phyloP scores from a whole-genome alignment of 2,888 invertebrate genomes.

The Agrochola circellaris region DNA sequence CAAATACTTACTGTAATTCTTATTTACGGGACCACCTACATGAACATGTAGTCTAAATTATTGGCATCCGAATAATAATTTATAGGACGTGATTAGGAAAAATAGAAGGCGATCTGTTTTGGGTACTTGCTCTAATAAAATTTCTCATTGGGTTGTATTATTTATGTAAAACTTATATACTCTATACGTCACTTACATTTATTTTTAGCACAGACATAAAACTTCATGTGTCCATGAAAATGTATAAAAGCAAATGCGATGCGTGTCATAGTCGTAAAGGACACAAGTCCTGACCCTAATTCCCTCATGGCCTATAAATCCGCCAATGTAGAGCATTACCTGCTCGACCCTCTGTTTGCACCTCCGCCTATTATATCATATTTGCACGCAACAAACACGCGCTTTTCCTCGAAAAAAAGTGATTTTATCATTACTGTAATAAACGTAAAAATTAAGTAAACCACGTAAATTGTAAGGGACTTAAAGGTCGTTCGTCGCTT shows the following conservation, averaged over 20 bases:
- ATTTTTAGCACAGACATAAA: constrained; percentile 37
- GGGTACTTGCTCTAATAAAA: not conserved
- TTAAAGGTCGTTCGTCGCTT: constrained; percentile 43
- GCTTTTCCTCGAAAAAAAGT: constrained; percentile 46
- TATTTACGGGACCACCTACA: constrained; percentile 24
- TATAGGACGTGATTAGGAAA: not conserved
- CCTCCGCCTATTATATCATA: constrained; percentile 71
- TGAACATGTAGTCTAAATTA: constrained; percentile 11
- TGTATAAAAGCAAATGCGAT: constrained; percentile 71
- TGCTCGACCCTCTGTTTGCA: constrained; percentile 80
- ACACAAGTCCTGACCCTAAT: constrained; percentile 81
- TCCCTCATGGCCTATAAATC: constrained; percentile 83
- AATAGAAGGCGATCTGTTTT: not conserved
- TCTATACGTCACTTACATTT: not conserved
- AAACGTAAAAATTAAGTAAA: constrained; percentile 28
- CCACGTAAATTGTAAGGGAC: constrained; percentile 26
- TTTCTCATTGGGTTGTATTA: constrained; percentile 11
- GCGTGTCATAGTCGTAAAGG: constrained; percentile 79
- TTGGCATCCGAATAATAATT: constrained; percentile 7
- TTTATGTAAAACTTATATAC: not conserved
- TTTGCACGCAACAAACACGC: constrained; percentile 62
- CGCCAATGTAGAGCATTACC: constrained; percentile 81
- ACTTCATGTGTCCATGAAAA: constrained; percentile 53
- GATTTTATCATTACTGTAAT: constrained; percentile 50
- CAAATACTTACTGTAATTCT: not conserved